These are phyloP conservation scores for Eupithecia insigniata DNA, from an alignment of 2,888 invertebrate species.

Conservation along the genomic window DNA sequence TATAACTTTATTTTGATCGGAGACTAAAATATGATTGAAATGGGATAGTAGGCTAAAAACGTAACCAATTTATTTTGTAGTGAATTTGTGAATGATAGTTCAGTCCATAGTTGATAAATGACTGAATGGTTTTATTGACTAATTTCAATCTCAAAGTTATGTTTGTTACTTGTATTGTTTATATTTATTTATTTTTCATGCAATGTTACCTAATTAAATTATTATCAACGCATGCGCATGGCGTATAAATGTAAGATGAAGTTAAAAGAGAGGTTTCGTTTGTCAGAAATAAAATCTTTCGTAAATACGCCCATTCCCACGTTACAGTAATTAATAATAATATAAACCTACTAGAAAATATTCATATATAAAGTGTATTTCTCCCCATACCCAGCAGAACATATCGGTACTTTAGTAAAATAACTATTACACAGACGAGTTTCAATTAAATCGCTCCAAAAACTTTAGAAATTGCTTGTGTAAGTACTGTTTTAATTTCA, in stretches of 20 bases:
- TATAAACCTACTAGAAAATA: neutral
- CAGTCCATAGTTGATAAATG: neutral
- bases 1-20: constrained; percentile 56
- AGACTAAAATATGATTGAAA: neutral
- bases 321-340: no score
- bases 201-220: no score
- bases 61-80: neutral
- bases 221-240: no score
- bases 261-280: no score
- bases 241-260: no score
- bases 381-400: neutral
- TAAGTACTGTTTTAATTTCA: constrained; percentile 1
- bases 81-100: neutral
- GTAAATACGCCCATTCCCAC: neutral
- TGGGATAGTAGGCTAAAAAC: neutral
- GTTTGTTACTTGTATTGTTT: no score
- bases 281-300: neutral
- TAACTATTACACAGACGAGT: constrained; percentile 14
- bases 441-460: constrained; percentile 30
- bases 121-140: neutral
- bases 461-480: constrained; percentile 21
- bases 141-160: no score
- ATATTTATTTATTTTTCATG: no score
- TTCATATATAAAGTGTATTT: neutral
- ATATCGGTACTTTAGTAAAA: constrained; percentile 3